Percentiles rank a stretch among this genome's conserved stretches.
phyloP scores from a whole-genome alignment of 2,888 invertebrate species.

The Athalia circularis region DNA sequence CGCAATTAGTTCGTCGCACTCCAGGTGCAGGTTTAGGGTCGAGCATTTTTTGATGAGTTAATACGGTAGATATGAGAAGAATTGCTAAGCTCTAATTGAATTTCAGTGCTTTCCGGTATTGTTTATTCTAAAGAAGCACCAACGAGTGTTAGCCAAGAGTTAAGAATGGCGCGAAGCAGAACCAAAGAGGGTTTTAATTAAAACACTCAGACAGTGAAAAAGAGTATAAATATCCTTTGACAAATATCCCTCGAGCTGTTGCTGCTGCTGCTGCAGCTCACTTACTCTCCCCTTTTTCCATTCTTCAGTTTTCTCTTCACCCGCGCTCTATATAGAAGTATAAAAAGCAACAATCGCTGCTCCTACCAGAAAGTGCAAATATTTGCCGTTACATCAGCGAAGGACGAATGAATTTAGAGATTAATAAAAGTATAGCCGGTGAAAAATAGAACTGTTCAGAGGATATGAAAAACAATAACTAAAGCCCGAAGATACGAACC shows the following conservation, averaged over 20 bases:
- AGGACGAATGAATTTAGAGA: constrained; percentile 53
- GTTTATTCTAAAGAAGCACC: constrained; percentile 6
- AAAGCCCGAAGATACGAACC: neutral
- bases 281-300: neutral
- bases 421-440: neutral
- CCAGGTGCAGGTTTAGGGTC: neutral
- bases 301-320: neutral
- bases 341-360: constrained; percentile 4
- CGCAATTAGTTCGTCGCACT: neutral
- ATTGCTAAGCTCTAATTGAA: constrained; percentile 11
- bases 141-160: constrained; percentile 3
- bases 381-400: constrained; percentile 58
- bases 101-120: constrained; percentile 11
- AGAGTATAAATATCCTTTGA: constrained; percentile 51
- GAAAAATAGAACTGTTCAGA: neutral
- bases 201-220: constrained; percentile 50
- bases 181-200: constrained; percentile 53
- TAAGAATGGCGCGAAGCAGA: constrained; percentile 15
- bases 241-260: constrained; percentile 50
- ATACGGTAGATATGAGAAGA: neutral
- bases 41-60: neutral
- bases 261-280: neutral
- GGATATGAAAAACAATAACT: neutral
- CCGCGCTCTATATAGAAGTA: constrained; percentile 12
- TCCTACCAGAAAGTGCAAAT: constrained; percentile 52